These are phyloP conservation scores for Enteromius unitaeniatus DNA, from an alignment of 2,797 vertebrate genomes.

Conservation along the genomic window DNA sequence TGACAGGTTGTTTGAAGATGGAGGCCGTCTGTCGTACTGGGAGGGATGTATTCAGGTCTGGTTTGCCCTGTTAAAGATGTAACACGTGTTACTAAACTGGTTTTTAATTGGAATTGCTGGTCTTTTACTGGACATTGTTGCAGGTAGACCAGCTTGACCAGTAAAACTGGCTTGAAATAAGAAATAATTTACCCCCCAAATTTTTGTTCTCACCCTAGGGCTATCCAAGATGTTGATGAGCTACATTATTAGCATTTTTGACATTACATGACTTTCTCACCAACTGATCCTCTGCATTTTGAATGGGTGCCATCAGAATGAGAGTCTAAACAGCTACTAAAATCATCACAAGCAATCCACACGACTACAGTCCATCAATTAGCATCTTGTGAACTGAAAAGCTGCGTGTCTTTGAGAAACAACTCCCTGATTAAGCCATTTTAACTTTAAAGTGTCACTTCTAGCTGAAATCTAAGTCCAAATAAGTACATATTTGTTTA, in stretches of 20 bases:
- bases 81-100: neutral
- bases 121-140: neutral
- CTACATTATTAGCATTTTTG: neutral
- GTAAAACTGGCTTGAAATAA: neutral
- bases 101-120: neutral
- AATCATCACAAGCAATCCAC: neutral
- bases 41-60: constrained; percentile 94
- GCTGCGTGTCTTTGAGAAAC: neutral
- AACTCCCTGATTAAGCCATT: neutral
- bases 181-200: neutral
- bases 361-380: neutral
- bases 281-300: neutral
- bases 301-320: neutral
- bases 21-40: constrained; percentile 97
- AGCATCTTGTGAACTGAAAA: neutral
- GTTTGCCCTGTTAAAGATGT: constrained; percentile 84
- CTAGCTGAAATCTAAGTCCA: neutral
- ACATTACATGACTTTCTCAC: neutral
- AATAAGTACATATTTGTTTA: neutral
- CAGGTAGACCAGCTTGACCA: neutral
- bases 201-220: neutral
- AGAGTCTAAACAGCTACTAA: neutral
- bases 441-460: neutral
- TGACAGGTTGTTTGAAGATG: constrained; percentile 98
- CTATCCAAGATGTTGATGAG: neutral